phyloP scores from a whole-genome alignment of 2,797 vertebrate species.

The Brachymystax lenok region DNA sequence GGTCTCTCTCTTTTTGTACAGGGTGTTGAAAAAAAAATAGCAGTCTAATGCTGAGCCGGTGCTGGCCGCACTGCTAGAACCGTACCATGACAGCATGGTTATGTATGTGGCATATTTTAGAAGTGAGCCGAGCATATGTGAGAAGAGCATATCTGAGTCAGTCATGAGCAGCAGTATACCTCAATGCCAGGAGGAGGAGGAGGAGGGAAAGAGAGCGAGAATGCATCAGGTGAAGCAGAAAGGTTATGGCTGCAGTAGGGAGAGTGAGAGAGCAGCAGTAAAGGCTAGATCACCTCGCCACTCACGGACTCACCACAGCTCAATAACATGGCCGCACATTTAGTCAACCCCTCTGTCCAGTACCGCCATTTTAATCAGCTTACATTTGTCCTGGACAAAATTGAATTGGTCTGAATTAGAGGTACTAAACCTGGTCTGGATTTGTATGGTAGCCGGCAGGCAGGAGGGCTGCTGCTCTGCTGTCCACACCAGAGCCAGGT shows the following conservation, averaged over 20 bases:
- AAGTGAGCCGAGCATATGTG: too few relatives aligned
- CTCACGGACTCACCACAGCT: slow-evolving; percentile 51
- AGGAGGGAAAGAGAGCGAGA: neutral
- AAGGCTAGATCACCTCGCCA: slow-evolving; percentile 32
- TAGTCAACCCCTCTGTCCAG: slow-evolving; percentile 60
- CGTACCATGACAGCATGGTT: too few relatives aligned
- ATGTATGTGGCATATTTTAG: neutral
- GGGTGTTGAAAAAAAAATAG: neutral
- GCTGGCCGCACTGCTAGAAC: too few relatives aligned
- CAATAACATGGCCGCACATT: slow-evolving; percentile 68
- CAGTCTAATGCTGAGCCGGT: too few relatives aligned
- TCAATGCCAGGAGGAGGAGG: too few relatives aligned
- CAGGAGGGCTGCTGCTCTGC: slow-evolving; percentile 7
- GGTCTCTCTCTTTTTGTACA: too few relatives aligned
- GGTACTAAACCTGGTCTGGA: too few relatives aligned
- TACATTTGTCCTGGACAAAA: slow-evolving; percentile 67
- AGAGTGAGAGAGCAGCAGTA: slow-evolving; percentile 31
- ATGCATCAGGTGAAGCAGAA: slow-evolving; percentile 63
- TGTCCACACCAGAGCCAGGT: slow-evolving; percentile 25
- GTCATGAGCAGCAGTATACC: slow-evolving; percentile 10
- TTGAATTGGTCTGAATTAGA: slow-evolving; percentile 66
- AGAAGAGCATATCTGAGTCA: slow-evolving; percentile 23
- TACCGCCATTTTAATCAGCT: slow-evolving; percentile 58
- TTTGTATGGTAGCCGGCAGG: too few relatives aligned
- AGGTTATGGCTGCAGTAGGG: slow-evolving; percentile 44